Percentiles rank a stretch among this genome's conserved stretches.
Evolutionary conservation across 2,113 vertebrate genomes (phyloP).

Genomic region (Oreochromis tanganicae): DNA sequence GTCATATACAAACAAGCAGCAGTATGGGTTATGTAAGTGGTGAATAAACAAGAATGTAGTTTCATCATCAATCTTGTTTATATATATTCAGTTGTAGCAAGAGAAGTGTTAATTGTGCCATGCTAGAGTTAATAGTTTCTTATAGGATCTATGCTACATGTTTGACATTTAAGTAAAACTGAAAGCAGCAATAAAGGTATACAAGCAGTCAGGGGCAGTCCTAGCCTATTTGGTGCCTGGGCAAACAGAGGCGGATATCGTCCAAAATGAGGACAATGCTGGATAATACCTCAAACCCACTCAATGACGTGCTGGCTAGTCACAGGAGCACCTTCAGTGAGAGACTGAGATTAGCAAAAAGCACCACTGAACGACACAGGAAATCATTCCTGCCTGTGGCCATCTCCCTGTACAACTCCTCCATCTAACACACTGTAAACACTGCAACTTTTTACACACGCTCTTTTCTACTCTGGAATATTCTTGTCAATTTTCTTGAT

Average conservation of each 20-base stretch:
- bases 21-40: not conserved
- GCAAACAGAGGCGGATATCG: accelerated
- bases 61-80: not conserved
- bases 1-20: accelerated
- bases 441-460: accelerated
- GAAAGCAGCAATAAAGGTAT: not conserved
- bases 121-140: not conserved
- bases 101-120: not conserved
- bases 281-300: not conserved
- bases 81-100: not conserved
- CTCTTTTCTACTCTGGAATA: accelerated
- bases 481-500: not conserved
- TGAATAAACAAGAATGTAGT: accelerated
- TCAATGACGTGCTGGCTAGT: accelerated
- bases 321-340: accelerated
- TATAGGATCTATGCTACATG: not conserved
- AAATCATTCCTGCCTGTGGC: not conserved
- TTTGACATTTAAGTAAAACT: not conserved
- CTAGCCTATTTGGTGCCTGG: accelerated
- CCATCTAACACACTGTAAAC: accelerated
- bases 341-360: not conserved
- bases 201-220: accelerated
- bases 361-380: accelerated
- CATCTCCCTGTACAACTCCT: not conserved
- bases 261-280: accelerated